Percentiles rank a stretch among this genome's conserved stretches.
phyloP scores from a whole-genome alignment of 2,113 vertebrate genomes.

The Eleginops maclovinus region DNA sequence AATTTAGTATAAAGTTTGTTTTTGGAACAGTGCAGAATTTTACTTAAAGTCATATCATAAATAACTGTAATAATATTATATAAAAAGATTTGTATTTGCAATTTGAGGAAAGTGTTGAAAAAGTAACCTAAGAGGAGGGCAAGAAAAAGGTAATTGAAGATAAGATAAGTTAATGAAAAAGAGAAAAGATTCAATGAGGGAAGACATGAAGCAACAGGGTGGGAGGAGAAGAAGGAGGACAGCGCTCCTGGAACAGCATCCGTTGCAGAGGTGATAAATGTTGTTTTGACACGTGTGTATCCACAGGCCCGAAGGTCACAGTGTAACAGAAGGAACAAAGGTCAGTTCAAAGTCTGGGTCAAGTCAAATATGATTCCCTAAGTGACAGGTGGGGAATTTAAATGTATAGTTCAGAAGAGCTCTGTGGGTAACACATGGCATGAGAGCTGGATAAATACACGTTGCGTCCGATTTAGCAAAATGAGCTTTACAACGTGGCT shows the following conservation, averaged over 20 bases:
- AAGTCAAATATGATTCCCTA: conserved; percentile 68
- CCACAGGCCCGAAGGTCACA: conserved; percentile 61
- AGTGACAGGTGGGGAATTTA: conserved; percentile 48
- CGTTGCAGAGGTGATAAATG: conserved; percentile 71
- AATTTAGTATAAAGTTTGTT: no score
- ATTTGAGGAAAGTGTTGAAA: not conserved
- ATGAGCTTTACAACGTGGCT: not conserved
- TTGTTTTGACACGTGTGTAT: conserved; percentile 74
- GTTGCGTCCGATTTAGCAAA: not conserved
- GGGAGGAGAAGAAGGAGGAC: conserved; percentile 39
- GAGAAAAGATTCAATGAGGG: not conserved
- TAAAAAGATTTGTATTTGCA: not conserved
- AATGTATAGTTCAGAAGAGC: conserved; percentile 19
- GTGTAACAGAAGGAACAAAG: conserved; percentile 60
- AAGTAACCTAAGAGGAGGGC: not conserved
- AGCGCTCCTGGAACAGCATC: conserved; percentile 30
- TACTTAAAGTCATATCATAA: no score
- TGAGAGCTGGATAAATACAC: not conserved
- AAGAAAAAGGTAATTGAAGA: not conserved
- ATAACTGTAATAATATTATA: not conserved
- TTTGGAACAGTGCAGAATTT: no score
- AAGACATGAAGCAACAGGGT: conserved; percentile 18
- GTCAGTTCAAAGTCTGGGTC: conserved; percentile 61
- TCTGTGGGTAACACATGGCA: conserved; percentile 6
- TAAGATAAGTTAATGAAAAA: not conserved